phyloP scores from a whole-genome alignment of 1,140 invertebrate species.

The Drosophila punjabiensis region DNA sequence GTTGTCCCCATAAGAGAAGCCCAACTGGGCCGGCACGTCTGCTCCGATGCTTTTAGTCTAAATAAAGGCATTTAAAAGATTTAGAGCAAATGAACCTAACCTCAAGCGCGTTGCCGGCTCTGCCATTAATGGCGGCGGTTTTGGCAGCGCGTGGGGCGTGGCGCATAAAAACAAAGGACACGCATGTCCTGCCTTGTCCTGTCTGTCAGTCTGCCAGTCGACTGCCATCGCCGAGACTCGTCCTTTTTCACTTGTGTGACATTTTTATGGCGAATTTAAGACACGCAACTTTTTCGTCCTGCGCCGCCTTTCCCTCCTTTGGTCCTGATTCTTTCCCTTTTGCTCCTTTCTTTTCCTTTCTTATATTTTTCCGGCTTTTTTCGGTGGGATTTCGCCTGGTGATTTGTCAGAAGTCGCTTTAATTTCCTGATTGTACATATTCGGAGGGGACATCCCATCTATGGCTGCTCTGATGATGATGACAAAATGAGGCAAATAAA shows the following conservation, averaged over 20 bases:
- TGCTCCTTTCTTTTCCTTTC: not conserved
- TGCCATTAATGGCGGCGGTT: conserved; percentile 54
- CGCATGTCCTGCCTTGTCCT: conserved; percentile 68
- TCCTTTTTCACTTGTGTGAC: conserved; percentile 62
- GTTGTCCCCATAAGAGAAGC: conserved; percentile 1
- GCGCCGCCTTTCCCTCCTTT: not conserved
- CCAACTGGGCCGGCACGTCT: conserved; percentile 15
- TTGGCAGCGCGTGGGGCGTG: conserved; percentile 59
- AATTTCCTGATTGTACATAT: conserved; percentile 55
- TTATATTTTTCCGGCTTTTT: conserved; percentile 22
- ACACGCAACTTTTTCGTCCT: conserved; percentile 70
- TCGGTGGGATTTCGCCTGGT: conserved; percentile 26
- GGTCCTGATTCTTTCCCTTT: not conserved
- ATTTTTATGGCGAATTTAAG: conserved; percentile 82
- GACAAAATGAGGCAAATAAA: conserved; percentile 77
- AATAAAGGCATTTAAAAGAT: conserved; percentile 84
- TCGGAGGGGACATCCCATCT: conserved; percentile 5
- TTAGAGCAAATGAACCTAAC: conserved; percentile 83
- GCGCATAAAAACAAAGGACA: conserved; percentile 80
- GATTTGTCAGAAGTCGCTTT: conserved; percentile 74
- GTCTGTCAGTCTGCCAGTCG: conserved; percentile 49
- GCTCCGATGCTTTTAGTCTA: conserved; percentile 74
- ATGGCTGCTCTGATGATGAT: conserved; percentile 49
- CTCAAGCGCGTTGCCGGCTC: conserved; percentile 55
- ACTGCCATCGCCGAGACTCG: conserved; percentile 8